phyloP scores from a whole-genome alignment of 2,797 vertebrate genomes.

The Epinephelus coioides region DNA sequence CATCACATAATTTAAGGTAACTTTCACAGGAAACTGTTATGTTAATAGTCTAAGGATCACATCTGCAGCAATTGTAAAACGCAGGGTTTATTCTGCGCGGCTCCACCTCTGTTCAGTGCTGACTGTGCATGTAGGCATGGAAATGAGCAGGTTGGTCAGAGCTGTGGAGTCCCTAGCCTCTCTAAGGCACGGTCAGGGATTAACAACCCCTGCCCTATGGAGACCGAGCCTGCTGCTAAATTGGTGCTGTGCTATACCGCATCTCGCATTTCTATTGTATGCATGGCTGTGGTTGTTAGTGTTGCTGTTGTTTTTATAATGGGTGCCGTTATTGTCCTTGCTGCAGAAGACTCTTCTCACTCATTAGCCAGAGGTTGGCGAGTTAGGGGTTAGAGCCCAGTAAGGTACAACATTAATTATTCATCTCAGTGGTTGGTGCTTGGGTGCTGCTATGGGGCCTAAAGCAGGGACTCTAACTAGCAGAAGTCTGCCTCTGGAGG shows the following conservation, averaged over 20 bases:
- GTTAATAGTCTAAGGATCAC: slow-evolving; percentile 73
- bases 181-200: slow-evolving; percentile 76
- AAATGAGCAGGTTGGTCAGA: slow-evolving; percentile 76
- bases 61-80: slow-evolving; percentile 76
- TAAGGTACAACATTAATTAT: slow-evolving; percentile 88
- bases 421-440: slow-evolving; percentile 84
- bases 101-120: slow-evolving; percentile 64
- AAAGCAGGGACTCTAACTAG: slow-evolving; percentile 82
- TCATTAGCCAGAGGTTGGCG: slow-evolving; percentile 86
- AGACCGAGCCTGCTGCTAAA: slow-evolving; percentile 77
- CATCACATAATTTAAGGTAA: slow-evolving; percentile 75
- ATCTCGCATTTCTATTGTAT: slow-evolving; percentile 61
- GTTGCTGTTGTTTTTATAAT: slow-evolving; percentile 75
- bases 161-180: slow-evolving; percentile 69
- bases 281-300: slow-evolving; percentile 64
- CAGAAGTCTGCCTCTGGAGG: slow-evolving; percentile 80
- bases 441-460: slow-evolving; percentile 80
- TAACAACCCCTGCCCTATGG: slow-evolving; percentile 79
- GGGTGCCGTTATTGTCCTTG: slow-evolving; percentile 70
- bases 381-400: slow-evolving; percentile 76
- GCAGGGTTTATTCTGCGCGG: slow-evolving; percentile 29
- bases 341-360: slow-evolving; percentile 79
- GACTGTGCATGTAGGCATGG: slow-evolving; percentile 79
- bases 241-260: slow-evolving; percentile 71
- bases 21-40: slow-evolving; percentile 70